These are phyloP conservation scores for Rallus limicola DNA, from an alignment of 2,113 vertebrate genomes.

Conservation along the genomic window DNA sequence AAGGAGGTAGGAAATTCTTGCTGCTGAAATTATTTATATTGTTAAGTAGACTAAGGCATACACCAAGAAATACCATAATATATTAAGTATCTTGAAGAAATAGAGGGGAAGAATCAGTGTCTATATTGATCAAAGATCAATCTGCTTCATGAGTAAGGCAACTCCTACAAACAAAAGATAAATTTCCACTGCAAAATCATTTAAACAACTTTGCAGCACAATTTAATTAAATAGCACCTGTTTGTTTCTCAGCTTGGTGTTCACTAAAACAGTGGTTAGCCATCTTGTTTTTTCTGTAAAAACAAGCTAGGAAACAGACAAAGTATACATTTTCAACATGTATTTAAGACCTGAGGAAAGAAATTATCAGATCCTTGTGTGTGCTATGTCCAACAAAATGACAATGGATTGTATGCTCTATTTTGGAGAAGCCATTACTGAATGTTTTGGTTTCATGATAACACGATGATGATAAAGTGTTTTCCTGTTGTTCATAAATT, in stretches of 20 bases:
- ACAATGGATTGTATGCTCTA: not conserved
- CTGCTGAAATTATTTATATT: constrained; percentile 45
- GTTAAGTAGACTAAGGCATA: not conserved
- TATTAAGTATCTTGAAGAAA: constrained; percentile 31
- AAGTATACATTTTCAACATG: not conserved
- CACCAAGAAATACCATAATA: constrained; percentile 1
- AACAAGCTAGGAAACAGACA: constrained; percentile 12
- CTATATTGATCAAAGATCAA: not conserved
- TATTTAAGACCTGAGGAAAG: not conserved
- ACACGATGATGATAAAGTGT: not conserved
- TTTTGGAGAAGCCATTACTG: constrained; percentile 2
- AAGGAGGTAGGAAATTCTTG: constrained; percentile 46
- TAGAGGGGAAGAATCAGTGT: constrained; percentile 1
- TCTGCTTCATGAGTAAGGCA: constrained; percentile 25
- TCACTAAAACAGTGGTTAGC: constrained; percentile 28
- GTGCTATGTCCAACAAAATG: not conserved
- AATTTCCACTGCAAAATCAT: constrained; percentile 14
- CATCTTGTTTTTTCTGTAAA: not conserved
- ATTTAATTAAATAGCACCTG: constrained; percentile 11
- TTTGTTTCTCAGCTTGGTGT: constrained; percentile 42
- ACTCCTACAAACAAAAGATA: constrained; percentile 18
- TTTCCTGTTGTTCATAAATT: not conserved
- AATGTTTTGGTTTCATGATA: not conserved
- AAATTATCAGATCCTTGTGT: not conserved
- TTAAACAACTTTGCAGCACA: constrained; percentile 27